These are phyloP conservation scores for Mimumesa dahlbomi DNA, from an alignment of 2,888 invertebrate species.

Conservation along the genomic window DNA sequence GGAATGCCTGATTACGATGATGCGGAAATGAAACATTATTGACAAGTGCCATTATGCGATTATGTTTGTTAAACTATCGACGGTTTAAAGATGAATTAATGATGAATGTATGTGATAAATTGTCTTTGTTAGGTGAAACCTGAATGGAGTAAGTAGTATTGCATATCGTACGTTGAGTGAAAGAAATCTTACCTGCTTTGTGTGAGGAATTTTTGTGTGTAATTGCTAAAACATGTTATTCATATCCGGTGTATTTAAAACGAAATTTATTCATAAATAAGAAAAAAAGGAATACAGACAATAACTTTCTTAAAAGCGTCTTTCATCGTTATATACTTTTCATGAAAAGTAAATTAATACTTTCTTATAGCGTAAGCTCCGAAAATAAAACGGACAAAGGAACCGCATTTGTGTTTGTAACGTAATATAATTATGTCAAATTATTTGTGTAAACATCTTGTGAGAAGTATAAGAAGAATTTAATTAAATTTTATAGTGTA, in stretches of 20 bases:
- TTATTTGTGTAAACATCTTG: too few species aligned
- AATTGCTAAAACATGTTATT: not conserved
- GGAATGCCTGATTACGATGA: too few species aligned
- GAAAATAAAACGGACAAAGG: conserved; percentile 5
- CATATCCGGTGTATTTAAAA: conserved; percentile 22
- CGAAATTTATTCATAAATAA: conserved; percentile 53
- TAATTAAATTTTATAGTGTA: too few species aligned
- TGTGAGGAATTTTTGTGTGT: not conserved
- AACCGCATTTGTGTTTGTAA: not conserved
- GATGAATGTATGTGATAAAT: not conserved
- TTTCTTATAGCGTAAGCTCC: conserved; percentile 2
- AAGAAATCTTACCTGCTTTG: not conserved
- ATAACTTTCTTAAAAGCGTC: conserved; percentile 11
- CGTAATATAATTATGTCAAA: too few species aligned
- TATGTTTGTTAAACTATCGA: too few species aligned
- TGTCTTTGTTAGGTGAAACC: not conserved
- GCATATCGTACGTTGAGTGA: not conserved
- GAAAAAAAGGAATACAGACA: conserved; percentile 42
- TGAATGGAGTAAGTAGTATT: not conserved
- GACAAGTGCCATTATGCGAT: too few species aligned
- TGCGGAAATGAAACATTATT: too few species aligned
- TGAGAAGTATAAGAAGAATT: too few species aligned
- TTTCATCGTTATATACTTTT: conserved; percentile 15
- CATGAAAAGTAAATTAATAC: conserved; percentile 10
- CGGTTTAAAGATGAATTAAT: not conserved